Evolutionary conservation across 53 echinoderm and acorn worm genomes (phyloP).

Genomic region (Holothuria leucospilota): DNA sequence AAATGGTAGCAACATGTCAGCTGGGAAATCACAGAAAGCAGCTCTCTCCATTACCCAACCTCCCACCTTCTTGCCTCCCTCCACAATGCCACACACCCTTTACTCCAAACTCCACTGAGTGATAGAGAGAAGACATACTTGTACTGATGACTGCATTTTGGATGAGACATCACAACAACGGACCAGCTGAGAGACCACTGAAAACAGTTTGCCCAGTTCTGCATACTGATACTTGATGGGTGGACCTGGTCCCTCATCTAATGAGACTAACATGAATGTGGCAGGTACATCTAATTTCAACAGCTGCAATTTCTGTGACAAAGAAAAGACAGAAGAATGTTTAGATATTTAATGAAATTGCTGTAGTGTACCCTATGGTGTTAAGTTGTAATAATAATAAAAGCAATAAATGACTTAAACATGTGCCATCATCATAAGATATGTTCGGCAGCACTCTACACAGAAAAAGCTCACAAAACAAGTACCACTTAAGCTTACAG

Average conservation of each 20-base stretch:
- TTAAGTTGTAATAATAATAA: too few relatives aligned
- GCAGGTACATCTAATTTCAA: conserved; percentile 92
- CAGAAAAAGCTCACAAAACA: too few relatives aligned
- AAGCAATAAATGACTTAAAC: too few relatives aligned
- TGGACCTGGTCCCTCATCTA: conserved; percentile 97
- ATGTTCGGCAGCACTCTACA: too few relatives aligned
- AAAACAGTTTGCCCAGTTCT: conserved; percentile 97
- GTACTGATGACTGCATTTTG: conserved; percentile 81
- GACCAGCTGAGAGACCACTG: conserved; percentile 91
- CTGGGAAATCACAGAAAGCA: too few relatives aligned
- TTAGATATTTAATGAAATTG: too few relatives aligned
- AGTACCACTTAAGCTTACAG: too few relatives aligned
- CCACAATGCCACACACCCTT: background rate
- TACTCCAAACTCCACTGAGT: background rate
- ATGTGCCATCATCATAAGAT: too few relatives aligned
- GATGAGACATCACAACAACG: conserved; percentile 94
- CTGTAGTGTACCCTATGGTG: too few relatives aligned
- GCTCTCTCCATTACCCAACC: too few relatives aligned
- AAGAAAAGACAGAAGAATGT: background rate
- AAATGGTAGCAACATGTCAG: too few relatives aligned
- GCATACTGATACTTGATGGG: conserved; percentile 99
- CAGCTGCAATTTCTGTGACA: conserved; percentile 84
- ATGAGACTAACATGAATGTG: conserved; percentile 95
- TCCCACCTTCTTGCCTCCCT: background rate
- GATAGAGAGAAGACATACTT: conserved; percentile 58